Conservation (phyloP, 2,113 vertebrate species). For the Bos javanicus region DNA sequence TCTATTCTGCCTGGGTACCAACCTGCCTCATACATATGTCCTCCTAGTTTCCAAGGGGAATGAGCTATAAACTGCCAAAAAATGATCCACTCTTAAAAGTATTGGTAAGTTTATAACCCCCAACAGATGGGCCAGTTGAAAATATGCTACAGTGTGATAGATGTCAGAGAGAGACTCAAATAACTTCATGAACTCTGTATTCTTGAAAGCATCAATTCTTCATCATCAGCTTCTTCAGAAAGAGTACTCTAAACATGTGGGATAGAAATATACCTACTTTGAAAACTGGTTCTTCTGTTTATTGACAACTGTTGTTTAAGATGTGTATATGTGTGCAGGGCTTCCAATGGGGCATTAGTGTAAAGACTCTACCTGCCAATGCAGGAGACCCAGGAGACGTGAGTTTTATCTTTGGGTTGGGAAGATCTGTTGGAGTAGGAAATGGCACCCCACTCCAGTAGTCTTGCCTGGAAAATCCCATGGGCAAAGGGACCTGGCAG, state of each 20-base stretch:
- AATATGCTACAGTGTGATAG: background rate
- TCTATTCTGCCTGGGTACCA: background rate
- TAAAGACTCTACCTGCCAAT: background rate
- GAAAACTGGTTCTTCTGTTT: slow-evolving; percentile 8
- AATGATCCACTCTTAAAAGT: background rate
- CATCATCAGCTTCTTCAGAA: background rate
- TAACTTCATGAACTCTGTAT: background rate
- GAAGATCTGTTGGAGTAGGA: background rate
- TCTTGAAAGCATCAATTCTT: background rate
- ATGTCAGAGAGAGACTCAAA: background rate
- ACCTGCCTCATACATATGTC: background rate
- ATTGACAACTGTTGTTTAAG: background rate
- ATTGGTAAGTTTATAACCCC: background rate
- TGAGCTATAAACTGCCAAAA: background rate
- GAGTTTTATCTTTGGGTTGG: background rate
- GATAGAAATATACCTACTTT: background rate
- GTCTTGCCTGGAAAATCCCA: background rate
- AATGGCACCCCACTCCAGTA: background rate
- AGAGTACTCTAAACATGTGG: background rate
- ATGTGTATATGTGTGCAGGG: background rate
- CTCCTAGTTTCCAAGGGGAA: background rate
- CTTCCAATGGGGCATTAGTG: background rate
- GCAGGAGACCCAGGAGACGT: background rate
- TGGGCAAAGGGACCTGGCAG: background rate
- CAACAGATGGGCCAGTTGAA: background rate